These are phyloP conservation scores for Pyralis farinalis DNA, from an alignment of 2,888 invertebrate genomes.

Conservation along the genomic window DNA sequence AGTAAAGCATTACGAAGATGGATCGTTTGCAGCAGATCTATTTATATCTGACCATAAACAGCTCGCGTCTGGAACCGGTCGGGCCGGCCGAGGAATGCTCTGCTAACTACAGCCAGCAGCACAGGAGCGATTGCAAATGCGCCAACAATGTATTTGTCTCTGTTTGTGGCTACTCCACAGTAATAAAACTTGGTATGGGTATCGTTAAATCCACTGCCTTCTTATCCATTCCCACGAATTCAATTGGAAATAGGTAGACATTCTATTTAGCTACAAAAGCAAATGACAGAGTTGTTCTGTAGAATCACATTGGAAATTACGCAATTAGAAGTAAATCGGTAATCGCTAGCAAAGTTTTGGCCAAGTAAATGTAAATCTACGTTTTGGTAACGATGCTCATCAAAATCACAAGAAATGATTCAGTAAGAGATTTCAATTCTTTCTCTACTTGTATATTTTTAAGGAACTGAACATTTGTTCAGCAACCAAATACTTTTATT, in stretches of 20 bases:
- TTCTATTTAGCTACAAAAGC: too few relatives aligned
- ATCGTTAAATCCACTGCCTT: slow-evolving; percentile 26
- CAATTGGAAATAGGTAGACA: background rate
- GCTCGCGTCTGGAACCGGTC: slow-evolving; percentile 67
- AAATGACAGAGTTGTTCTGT: too few relatives aligned
- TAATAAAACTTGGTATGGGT: slow-evolving; percentile 33
- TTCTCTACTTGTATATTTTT: too few relatives aligned
- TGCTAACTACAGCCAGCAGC: slow-evolving; percentile 55
- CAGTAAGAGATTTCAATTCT: too few relatives aligned
- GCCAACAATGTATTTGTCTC: slow-evolving; percentile 60
- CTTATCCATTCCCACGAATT: slow-evolving; percentile 13
- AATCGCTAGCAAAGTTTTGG: too few relatives aligned
- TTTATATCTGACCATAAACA: slow-evolving; percentile 77
- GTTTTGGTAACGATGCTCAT: too few relatives aligned
- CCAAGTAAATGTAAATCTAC: too few relatives aligned
- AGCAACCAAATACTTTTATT: too few relatives aligned
- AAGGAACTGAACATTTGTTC: too few relatives aligned
- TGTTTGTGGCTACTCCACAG: slow-evolving; percentile 35
- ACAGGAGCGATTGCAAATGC: slow-evolving; percentile 53
- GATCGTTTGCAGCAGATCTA: slow-evolving; percentile 69
- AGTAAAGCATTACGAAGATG: slow-evolving; percentile 60
- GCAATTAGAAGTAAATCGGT: too few relatives aligned
- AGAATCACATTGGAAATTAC: too few relatives aligned
- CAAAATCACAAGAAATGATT: too few relatives aligned
- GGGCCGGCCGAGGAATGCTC: slow-evolving; percentile 66